These are phyloP conservation scores for Colostygia pectinataria DNA, from an alignment of 2,888 invertebrate species.

Conservation along the genomic window DNA sequence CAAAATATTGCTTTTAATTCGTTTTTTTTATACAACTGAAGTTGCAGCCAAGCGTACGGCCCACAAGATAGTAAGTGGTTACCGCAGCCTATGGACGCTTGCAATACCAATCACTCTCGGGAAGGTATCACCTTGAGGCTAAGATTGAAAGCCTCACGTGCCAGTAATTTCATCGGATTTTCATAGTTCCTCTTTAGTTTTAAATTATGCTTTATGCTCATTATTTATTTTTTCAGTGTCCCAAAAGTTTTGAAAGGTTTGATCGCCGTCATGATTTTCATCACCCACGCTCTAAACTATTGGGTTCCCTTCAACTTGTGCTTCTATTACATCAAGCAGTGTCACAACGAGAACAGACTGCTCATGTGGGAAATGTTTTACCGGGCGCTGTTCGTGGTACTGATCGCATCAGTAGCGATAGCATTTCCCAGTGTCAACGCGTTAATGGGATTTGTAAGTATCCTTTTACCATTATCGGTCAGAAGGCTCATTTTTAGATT, in stretches of 20 bases:
- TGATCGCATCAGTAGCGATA: slow-evolving; percentile 49
- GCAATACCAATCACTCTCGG: no score
- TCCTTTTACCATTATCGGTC: not conserved
- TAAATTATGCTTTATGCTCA: no score
- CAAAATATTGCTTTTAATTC: no score
- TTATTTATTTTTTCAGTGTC: slow-evolving; percentile 41
- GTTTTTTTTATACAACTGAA: no score
- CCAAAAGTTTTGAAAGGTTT: slow-evolving; percentile 55
- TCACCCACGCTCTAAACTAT: slow-evolving; percentile 66
- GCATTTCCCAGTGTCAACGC: slow-evolving; percentile 58
- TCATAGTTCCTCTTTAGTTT: no score
- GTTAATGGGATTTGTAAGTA: slow-evolving; percentile 72
- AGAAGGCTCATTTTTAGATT: not conserved
- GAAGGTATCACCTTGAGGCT: no score
- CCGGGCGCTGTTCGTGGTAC: slow-evolving; percentile 46
- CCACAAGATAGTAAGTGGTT: no score
- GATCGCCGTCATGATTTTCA: slow-evolving; percentile 61
- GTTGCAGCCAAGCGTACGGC: no score
- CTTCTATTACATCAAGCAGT: slow-evolving; percentile 54
- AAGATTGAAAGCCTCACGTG: no score
- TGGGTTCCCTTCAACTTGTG: slow-evolving; percentile 64
- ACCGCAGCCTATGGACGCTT: no score
- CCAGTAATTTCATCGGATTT: no score
- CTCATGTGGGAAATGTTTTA: slow-evolving; percentile 52
- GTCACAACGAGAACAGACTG: slow-evolving; percentile 26